phyloP scores from a whole-genome alignment of 2,113 vertebrate species.

The Mugil cephalus region DNA sequence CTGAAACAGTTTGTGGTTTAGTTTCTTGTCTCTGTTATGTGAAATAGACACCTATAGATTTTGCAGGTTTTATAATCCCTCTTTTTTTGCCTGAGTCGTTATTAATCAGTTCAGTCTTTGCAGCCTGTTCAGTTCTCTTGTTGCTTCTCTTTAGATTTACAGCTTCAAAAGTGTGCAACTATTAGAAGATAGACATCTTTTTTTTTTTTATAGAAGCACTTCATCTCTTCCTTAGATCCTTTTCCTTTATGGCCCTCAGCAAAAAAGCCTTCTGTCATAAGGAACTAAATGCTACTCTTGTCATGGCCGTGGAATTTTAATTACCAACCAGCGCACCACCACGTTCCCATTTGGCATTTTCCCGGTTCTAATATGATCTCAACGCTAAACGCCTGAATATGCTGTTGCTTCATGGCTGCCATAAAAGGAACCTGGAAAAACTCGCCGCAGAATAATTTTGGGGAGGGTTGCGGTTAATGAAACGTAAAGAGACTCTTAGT shows the following conservation, averaged over 20 bases:
- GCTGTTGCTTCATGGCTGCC: constrained; percentile 46
- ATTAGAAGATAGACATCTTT: constrained; percentile 7
- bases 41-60: no score
- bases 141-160: constrained; percentile 2
- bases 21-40: no score
- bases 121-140: neutral
- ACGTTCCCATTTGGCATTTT: constrained; percentile 72
- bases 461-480: constrained; percentile 51
- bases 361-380: constrained; percentile 66
- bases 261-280: constrained; percentile 61
- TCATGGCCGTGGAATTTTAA: constrained; percentile 80
- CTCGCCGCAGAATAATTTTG: constrained; percentile 50
- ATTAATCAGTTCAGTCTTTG: constrained; percentile 6
- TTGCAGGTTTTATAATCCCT: neutral
- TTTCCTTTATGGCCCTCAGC: constrained; percentile 44
- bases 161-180: neutral
- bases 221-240: constrained; percentile 34
- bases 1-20: no score
- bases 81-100: neutral
- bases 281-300: constrained; percentile 69
- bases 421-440: constrained; percentile 50
- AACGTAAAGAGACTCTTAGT: constrained; percentile 28
- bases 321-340: constrained; percentile 65
- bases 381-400: constrained; percentile 51
- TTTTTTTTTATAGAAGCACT: constrained; percentile 14